These are phyloP conservation scores for Monoplex corrugatus DNA, from an alignment of 2,888 invertebrate genomes.

Conservation along the genomic window DNA sequence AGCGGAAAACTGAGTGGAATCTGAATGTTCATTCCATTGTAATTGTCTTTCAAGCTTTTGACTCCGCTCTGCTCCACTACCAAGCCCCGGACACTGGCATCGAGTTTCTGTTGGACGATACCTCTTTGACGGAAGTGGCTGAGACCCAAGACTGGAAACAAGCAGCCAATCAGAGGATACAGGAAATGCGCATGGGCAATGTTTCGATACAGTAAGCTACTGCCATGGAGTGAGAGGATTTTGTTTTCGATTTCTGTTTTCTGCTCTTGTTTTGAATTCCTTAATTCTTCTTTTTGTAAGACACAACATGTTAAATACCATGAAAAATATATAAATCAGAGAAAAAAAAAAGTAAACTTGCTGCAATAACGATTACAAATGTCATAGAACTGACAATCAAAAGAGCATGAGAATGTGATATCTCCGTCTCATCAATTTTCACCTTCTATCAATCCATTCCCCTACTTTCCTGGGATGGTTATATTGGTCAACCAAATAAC, in stretches of 20 bases:
- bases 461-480: too few species aligned
- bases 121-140: constrained; percentile 58
- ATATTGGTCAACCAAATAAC: too few species aligned
- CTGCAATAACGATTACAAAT: not conserved
- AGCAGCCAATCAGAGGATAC: constrained; percentile 60
- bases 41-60: constrained; percentile 39
- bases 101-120: constrained; percentile 62
- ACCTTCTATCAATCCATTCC: not conserved
- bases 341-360: not conserved
- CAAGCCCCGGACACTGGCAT: constrained; percentile 62
- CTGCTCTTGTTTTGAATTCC: not conserved
- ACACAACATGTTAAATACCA: too few species aligned
- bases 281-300: too few species aligned
- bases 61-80: constrained; percentile 55
- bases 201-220: constrained; percentile 58
- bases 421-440: not conserved
- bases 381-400: not conserved
- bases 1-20: not conserved
- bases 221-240: not conserved
- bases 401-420: too few species aligned
- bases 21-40: not conserved
- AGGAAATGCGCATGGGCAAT: constrained; percentile 59
- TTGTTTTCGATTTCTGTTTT: not conserved
- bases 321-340: too few species aligned
- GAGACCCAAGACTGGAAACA: constrained; percentile 60